Conservation (phyloP, 1,140 invertebrate species). For the Bombyx mandarina region DNA sequence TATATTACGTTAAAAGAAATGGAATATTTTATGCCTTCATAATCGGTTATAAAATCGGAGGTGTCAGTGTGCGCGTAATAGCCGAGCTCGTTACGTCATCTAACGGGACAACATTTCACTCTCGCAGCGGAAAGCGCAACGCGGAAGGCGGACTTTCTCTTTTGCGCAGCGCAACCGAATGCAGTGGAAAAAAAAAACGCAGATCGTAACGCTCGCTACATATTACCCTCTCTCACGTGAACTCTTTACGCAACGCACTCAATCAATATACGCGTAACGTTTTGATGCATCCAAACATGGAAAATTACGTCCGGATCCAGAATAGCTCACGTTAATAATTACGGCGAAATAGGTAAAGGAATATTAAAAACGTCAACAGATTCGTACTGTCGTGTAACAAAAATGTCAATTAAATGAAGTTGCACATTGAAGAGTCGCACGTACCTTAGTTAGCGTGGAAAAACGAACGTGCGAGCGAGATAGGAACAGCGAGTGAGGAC, state of each 20-base stretch:
- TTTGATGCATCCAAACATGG: not conserved
- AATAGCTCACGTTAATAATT: too few species aligned
- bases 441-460: slow-evolving; percentile 53
- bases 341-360: too few species aligned
- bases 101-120: slow-evolving; percentile 67
- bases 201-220: slow-evolving; percentile 22
- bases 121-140: slow-evolving; percentile 62
- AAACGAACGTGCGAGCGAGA: slow-evolving; percentile 45
- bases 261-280: slow-evolving; percentile 2
- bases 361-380: too few species aligned
- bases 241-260: slow-evolving; percentile 34
- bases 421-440: slow-evolving; percentile 37
- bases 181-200: slow-evolving; percentile 40
- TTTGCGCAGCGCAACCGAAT: slow-evolving; percentile 42
- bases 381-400: slow-evolving; percentile 1
- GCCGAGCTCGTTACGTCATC: slow-evolving; percentile 52
- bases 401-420: slow-evolving; percentile 21
- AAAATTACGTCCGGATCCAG: too few species aligned
- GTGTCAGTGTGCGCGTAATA: slow-evolving; percentile 31
- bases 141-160: slow-evolving; percentile 68
- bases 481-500: slow-evolving; percentile 46
- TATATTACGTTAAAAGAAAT: too few species aligned
- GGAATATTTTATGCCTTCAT: too few species aligned
- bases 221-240: slow-evolving; percentile 18
- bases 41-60: slow-evolving; percentile 11